Percentiles rank a stretch among this genome's conserved stretches.
Conservation (phyloP, 1,140 invertebrate species). For the Drosophila bifasciata region DNA sequence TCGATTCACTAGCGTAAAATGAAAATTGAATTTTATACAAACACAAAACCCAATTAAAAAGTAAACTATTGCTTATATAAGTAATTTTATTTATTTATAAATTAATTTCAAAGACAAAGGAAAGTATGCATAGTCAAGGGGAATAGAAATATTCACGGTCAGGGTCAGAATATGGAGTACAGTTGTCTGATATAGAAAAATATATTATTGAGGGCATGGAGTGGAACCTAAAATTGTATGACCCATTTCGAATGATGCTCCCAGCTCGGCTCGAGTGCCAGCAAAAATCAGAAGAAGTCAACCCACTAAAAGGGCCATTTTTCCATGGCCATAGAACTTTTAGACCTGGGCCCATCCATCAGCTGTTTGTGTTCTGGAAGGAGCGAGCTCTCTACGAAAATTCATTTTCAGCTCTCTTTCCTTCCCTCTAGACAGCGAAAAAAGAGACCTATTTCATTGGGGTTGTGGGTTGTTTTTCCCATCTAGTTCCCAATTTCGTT, state of each 20-base stretch:
- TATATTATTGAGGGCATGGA: slow-evolving; percentile 6
- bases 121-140: not conserved
- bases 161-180: no score
- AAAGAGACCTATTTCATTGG: slow-evolving; percentile 32
- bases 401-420: not conserved
- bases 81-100: slow-evolving; percentile 72
- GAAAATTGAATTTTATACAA: slow-evolving; percentile 71
- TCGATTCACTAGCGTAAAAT: slow-evolving; percentile 55
- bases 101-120: slow-evolving; percentile 34
- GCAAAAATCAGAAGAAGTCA: slow-evolving; percentile 8
- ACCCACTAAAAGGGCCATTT: slow-evolving; percentile 39
- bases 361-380: slow-evolving; percentile 33
- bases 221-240: slow-evolving; percentile 23
- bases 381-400: no score
- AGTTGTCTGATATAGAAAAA: not conserved
- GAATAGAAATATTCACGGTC: no score
- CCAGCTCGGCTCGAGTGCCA: slow-evolving; percentile 17
- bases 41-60: slow-evolving; percentile 70
- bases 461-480: slow-evolving; percentile 11
- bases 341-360: slow-evolving; percentile 51
- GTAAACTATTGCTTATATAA: slow-evolving; percentile 73
- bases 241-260: slow-evolving; percentile 41
- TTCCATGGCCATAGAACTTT: slow-evolving; percentile 55
- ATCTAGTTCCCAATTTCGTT: slow-evolving; percentile 17
- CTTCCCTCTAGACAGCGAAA: slow-evolving; percentile 41